Evolutionary conservation across 2,797 vertebrate genomes (phyloP).

Genomic region (Pangasius macronema): DNA sequence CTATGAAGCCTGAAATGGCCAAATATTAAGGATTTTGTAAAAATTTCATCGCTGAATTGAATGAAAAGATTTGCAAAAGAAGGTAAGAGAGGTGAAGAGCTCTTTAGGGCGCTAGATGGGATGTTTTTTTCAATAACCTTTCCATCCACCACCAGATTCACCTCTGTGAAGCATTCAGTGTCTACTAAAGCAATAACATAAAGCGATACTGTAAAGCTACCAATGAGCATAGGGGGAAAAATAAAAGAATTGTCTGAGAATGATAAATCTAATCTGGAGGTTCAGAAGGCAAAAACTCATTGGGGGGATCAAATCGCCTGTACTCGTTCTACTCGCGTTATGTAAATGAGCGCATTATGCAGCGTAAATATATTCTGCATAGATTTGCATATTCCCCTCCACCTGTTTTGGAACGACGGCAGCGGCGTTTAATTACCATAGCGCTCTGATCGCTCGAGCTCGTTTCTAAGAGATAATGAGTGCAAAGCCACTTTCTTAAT

Average conservation of each 20-base stretch:
- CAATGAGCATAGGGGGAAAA: no score
- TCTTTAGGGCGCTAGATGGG: neutral
- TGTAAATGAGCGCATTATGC: constrained; percentile 75
- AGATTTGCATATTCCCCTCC: constrained; percentile 84
- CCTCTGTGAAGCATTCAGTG: neutral
- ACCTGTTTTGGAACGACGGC: constrained; percentile 79
- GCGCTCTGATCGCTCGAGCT: constrained; percentile 81
- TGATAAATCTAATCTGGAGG: neutral
- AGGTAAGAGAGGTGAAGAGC: neutral
- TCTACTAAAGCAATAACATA: neutral
- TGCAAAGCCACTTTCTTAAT: constrained; percentile 24
- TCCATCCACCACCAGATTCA: neutral
- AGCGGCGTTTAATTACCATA: constrained; percentile 82
- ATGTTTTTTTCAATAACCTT: neutral
- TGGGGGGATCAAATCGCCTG: neutral
- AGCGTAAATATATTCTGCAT: constrained; percentile 79
- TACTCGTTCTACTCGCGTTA: constrained; percentile 47
- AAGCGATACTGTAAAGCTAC: neutral
- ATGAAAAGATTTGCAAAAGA: neutral
- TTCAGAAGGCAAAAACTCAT: neutral
- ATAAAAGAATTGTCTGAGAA: neutral
- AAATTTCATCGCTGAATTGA: neutral
- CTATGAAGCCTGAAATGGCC: neutral
- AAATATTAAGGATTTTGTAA: neutral
- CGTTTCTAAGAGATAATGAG: constrained; percentile 35